Conservation (phyloP, 2,888 invertebrate genomes). For the Pollenia amentaria region DNA sequence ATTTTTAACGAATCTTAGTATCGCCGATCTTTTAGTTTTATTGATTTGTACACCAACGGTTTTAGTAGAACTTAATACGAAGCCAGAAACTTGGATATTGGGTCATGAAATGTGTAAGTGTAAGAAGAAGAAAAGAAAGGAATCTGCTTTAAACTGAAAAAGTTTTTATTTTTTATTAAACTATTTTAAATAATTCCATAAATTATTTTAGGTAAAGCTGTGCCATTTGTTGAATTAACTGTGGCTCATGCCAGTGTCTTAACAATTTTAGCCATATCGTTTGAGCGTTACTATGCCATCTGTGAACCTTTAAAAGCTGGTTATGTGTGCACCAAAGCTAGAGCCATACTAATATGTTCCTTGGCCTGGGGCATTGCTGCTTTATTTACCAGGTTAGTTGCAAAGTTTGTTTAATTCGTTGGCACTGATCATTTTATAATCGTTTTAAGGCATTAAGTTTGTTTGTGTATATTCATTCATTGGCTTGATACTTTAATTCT, state of each 20-base stretch:
- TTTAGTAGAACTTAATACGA: constrained; percentile 96
- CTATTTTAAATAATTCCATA: background rate
- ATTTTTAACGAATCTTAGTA: constrained; percentile 96
- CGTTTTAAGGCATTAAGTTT: constrained; percentile 6
- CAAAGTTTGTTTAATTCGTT: background rate
- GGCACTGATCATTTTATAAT: background rate
- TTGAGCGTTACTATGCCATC: constrained; percentile 96
- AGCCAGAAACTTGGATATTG: constrained; percentile 96
- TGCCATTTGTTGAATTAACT: constrained; percentile 95
- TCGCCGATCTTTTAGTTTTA: constrained; percentile 96
- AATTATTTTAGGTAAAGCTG: constrained; percentile 91
- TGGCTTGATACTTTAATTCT: constrained; percentile 10
- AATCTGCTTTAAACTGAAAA: background rate
- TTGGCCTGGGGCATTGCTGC: constrained; percentile 94
- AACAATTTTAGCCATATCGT: constrained; percentile 96
- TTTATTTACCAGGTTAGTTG: constrained; percentile 92
- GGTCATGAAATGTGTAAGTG: constrained; percentile 97
- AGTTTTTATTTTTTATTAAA: background rate
- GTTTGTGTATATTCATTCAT: background rate
- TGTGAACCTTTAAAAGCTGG: constrained; percentile 96
- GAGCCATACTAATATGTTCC: constrained; percentile 92
- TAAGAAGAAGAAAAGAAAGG: background rate
- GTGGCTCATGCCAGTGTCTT: constrained; percentile 96
- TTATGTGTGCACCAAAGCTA: constrained; percentile 94
- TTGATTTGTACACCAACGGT: constrained; percentile 97